Base-by-base conservation (phyloP, 2,888 invertebrate species). In the Caenorhabditis imperialis region DNA sequence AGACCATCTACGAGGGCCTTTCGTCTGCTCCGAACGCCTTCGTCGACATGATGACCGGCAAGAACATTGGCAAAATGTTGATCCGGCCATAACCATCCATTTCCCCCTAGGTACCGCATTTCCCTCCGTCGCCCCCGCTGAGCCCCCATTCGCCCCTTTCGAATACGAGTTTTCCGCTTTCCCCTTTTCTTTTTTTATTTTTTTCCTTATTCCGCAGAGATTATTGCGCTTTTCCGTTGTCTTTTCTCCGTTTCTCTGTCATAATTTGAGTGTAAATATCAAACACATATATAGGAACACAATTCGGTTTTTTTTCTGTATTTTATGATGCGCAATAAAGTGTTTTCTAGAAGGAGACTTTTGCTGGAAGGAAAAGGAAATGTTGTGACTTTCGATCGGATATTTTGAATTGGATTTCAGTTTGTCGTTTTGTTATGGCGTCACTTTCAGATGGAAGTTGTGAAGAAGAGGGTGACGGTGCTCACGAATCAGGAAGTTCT, bases 31-130 rank as follows among this genome's bases (percentile, higher is more conserved):
- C 88, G 10, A 75, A 77, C 51, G 89, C 89, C 2, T 89, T 89
- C 81, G 88, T 88, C 3, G 88, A 88, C 51, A 88, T 89, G 89
- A 89, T 89, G 89, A 85, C 74, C 22, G 89, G 89, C 27, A 88
- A 85, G 45, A 89, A 89, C 78, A 86, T 88, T 61, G 89, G 89
- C 4, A 89, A 89, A 81, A 88, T 88, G 79, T 72, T 89, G 12
- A 86, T 89, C 20, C 63, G 72, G 20, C 58, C 76, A n/a, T 79
- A 54, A 35, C 20, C n/a, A 22, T 2, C 33, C 18, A 30, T 30
- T 30, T 30, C 10, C 6, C 10, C 7, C 10, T 30, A 30, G 30
- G 30, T 10, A 35, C 42, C 27, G 12, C 14, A 23, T 47, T n/a
- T n/a, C 7, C 40, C 4, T 22, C 33, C 10, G 35, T 30, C 67